Evolutionary conservation across 2,797 vertebrate genomes (phyloP).

Genomic region (Arremon aurantiirostris): DNA sequence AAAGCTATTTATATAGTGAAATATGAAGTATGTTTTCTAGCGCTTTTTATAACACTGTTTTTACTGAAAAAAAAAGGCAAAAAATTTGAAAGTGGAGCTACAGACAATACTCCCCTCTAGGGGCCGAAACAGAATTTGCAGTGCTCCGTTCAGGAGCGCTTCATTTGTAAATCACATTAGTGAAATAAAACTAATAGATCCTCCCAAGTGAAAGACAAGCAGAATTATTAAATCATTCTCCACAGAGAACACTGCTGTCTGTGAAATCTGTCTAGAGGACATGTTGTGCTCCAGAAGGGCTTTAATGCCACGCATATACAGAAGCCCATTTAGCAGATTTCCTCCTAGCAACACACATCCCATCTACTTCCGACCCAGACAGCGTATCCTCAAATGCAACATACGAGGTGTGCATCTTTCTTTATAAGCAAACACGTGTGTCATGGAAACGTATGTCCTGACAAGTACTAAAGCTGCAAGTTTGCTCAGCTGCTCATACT

Average conservation of each 20-base stretch:
- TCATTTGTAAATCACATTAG: background rate
- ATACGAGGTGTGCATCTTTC: background rate
- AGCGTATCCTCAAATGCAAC: background rate
- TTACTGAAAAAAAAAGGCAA: background rate
- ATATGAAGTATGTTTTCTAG: background rate
- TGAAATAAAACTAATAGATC: background rate
- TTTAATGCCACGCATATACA: background rate
- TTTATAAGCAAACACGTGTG: background rate
- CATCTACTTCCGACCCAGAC: background rate
- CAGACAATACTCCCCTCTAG: conserved; percentile 58
- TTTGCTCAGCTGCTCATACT: background rate
- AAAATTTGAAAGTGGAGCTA: background rate
- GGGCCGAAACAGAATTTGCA: conserved; percentile 28
- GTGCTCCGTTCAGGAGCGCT: background rate
- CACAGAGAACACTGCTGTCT: background rate
- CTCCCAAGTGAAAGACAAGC: background rate
- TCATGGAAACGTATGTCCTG: background rate
- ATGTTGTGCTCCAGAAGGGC: background rate
- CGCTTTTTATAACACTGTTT: background rate
- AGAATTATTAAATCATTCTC: background rate
- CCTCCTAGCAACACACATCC: background rate
- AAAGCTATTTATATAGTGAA: background rate
- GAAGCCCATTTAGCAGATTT: background rate
- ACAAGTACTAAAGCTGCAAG: conserved; percentile 25
- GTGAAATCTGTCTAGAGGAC: background rate